Conservation (phyloP, 2,797 vertebrate species). For the Dryobates pubescens region DNA sequence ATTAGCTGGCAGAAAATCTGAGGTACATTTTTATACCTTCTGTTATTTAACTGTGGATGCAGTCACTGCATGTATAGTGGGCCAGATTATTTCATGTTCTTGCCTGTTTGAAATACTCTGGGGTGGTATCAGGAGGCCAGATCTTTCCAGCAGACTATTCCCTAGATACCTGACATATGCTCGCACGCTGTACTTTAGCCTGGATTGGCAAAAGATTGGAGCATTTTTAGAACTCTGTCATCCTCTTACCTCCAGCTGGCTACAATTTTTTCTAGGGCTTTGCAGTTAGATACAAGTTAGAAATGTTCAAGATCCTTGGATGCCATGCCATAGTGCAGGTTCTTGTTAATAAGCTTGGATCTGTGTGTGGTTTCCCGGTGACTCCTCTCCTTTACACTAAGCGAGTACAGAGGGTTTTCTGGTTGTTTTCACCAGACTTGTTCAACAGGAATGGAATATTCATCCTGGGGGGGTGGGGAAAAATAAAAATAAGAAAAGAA, state of each 20-base stretch:
- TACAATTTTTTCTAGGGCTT: background rate
- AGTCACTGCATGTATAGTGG: background rate
- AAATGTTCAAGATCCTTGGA: background rate
- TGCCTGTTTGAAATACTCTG: background rate
- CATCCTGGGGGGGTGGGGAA: background rate
- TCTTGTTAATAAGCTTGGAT: background rate
- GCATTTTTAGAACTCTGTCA: background rate
- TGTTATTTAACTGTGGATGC: background rate
- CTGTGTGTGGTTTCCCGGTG: background rate
- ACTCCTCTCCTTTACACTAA: background rate
- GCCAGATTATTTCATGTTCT: background rate
- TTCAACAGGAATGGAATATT: background rate
- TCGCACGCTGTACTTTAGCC: background rate
- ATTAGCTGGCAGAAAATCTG: slow-evolving; percentile 24
- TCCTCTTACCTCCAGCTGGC: background rate
- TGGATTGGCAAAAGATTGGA: background rate
- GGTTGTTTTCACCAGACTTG: background rate
- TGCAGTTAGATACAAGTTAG: background rate
- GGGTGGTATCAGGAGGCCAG: background rate
- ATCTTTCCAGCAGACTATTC: slow-evolving; percentile 17
- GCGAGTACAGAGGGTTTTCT: background rate
- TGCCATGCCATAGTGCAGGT: background rate
- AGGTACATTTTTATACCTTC: background rate
- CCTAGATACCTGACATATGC: background rate
- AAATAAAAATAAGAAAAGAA: background rate